These are phyloP conservation scores for Mystacornis crossleyi DNA, from an alignment of 2,113 vertebrate species.

Conservation along the genomic window DNA sequence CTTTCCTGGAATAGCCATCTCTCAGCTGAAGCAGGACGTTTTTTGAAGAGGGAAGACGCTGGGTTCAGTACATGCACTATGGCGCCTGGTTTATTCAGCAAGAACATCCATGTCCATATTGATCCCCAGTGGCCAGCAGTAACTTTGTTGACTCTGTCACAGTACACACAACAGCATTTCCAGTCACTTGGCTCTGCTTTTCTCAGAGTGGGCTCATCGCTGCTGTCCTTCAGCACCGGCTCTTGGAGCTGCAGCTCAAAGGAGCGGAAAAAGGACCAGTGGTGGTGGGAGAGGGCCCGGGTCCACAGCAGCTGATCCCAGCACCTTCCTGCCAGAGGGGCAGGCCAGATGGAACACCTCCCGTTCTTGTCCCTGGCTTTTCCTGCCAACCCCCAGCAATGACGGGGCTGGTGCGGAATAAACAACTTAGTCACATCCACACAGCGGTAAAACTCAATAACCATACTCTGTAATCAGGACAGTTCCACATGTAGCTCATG, in stretches of 20 bases:
- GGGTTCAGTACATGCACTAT: neutral
- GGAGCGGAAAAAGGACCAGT: accelerated
- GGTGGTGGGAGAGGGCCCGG: neutral
- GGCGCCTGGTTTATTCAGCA: neutral
- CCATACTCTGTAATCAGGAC: no score
- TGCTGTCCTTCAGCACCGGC: neutral
- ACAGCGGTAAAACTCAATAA: neutral
- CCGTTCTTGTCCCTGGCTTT: neutral
- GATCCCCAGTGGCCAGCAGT: neutral
- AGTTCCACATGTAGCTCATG: neutral
- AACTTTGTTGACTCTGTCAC: neutral
- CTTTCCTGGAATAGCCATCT: neutral
- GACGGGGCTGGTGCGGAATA: neutral
- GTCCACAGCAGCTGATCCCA: neutral
- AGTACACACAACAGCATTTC: accelerated
- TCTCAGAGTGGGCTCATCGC: neutral
- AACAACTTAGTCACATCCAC: neutral
- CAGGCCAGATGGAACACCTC: neutral
- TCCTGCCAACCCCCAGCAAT: neutral
- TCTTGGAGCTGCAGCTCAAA: neutral
- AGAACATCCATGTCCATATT: no score
- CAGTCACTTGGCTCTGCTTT: neutral
- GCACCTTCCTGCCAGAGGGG: neutral
- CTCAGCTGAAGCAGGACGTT: neutral
- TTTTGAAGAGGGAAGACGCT: neutral